phyloP scores from a whole-genome alignment of 2,888 invertebrate genomes.

The Hoplodrina ambigua region DNA sequence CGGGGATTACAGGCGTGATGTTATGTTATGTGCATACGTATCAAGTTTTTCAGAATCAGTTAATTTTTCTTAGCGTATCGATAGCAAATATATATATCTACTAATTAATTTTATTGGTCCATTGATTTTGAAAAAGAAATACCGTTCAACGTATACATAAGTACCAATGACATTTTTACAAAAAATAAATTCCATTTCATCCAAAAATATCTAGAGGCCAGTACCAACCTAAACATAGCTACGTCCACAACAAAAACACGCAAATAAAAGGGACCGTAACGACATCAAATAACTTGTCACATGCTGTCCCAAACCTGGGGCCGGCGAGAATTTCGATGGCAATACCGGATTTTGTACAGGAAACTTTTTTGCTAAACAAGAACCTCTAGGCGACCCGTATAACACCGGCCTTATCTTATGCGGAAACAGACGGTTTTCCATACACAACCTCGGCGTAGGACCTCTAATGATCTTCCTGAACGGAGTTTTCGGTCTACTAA shows the following conservation, averaged over 20 bases:
- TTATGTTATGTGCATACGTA: no score
- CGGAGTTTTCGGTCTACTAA: constrained; percentile 82
- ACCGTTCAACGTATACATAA: no score
- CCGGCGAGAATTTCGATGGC: constrained; percentile 88
- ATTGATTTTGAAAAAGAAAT: no score
- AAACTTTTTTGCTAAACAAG: constrained; percentile 87
- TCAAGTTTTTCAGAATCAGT: no score
- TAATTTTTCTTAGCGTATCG: no score
- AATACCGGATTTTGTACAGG: constrained; percentile 84
- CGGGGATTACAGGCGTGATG: no score
- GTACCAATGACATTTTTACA: no score
- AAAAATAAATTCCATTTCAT: no score
- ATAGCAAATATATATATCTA: no score
- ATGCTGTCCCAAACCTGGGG: constrained; percentile 86
- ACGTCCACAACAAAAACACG: constrained; percentile 38
- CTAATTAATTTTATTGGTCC: no score
- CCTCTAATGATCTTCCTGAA: constrained; percentile 81
- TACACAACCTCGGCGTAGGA: constrained; percentile 81
- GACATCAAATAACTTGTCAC: constrained; percentile 65
- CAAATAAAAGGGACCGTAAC: constrained; percentile 70
- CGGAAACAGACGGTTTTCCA: constrained; percentile 78
- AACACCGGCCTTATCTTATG: constrained; percentile 77
- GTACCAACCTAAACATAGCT: constrained; percentile 15
- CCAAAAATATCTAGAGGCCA: constrained; percentile 10
- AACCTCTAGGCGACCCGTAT: constrained; percentile 77